Evolutionary conservation across 2,888 invertebrate species (phyloP).

Genomic region (Drosophila silvestris): DNA sequence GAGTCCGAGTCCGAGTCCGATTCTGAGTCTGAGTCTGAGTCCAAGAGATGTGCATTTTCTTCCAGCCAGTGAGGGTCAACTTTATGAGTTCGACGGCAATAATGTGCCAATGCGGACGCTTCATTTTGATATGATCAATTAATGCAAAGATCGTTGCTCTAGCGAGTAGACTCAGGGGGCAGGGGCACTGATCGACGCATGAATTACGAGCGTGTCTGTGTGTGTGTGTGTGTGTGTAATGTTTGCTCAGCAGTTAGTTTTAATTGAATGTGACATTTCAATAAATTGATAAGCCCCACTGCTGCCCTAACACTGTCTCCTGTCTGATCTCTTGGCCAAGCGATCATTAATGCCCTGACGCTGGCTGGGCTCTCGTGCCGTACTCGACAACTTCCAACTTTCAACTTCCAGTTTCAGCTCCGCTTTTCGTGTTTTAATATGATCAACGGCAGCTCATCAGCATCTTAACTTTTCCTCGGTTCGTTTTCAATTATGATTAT

Average conservation of each 20-base stretch:
- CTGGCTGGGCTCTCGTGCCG: slow-evolving; percentile 50
- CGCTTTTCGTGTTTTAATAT: slow-evolving; percentile 71
- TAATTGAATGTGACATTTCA: slow-evolving; percentile 82
- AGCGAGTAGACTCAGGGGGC: background rate
- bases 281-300: slow-evolving; percentile 73
- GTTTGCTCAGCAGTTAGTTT: slow-evolving; percentile 78
- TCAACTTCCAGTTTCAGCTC: slow-evolving; percentile 38
- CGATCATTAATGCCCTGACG: slow-evolving; percentile 42
- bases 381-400: slow-evolving; percentile 25
- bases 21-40: background rate
- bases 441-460: slow-evolving; percentile 80
- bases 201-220: slow-evolving; percentile 51
- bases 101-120: slow-evolving; percentile 77
- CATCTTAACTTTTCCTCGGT: slow-evolving; percentile 68
- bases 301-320: slow-evolving; percentile 18
- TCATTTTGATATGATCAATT: slow-evolving; percentile 75
- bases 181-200: slow-evolving; percentile 62
- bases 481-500: slow-evolving; percentile 60
- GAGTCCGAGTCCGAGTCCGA: background rate
- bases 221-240: slow-evolving; percentile 42
- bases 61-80: slow-evolving; percentile 46
- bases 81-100: slow-evolving; percentile 53
- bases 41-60: slow-evolving; percentile 45
- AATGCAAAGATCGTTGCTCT: slow-evolving; percentile 65
- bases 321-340: slow-evolving; percentile 32